phyloP scores from a whole-genome alignment of 2,113 vertebrate genomes.

The Chionomys nivalis region DNA sequence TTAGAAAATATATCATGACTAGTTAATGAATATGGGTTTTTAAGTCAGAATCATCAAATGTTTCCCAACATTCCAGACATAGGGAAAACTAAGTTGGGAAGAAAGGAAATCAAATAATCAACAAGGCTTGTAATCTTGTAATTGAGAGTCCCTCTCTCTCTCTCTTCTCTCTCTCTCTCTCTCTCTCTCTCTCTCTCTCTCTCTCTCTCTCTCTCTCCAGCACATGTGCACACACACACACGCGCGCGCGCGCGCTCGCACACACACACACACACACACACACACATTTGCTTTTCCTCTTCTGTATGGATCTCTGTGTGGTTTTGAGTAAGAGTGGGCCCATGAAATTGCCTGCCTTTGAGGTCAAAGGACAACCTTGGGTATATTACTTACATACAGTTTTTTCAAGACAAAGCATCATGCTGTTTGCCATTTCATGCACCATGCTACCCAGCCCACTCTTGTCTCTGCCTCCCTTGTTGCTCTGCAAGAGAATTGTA shows the following conservation, averaged over 20 bases:
- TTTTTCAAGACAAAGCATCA: not conserved
- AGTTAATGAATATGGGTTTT: not conserved
- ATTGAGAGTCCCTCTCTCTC: not conserved
- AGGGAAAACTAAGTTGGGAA: not conserved
- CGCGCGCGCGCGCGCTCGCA: too few species aligned
- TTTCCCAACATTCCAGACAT: not conserved
- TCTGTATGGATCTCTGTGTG: not conserved
- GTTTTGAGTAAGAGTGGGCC: not conserved
- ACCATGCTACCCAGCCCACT: not conserved
- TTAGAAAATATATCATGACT: not conserved
- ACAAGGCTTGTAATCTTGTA: not conserved
- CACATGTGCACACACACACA: too few species aligned
- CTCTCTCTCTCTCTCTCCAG: not conserved
- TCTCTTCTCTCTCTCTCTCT: too few species aligned
- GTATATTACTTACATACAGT: not conserved
- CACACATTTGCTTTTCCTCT: not conserved
- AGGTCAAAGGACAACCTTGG: not conserved
- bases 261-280: too few species aligned
- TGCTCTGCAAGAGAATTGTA: not conserved
- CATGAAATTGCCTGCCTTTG: too few species aligned
- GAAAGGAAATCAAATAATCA: not conserved
- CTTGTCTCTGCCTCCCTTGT: too few species aligned
- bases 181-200: not conserved
- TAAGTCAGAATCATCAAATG: not conserved
- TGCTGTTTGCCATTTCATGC: not conserved